These are phyloP conservation scores for Spheniscus mendiculus DNA, from an alignment of 2,113 vertebrate species.

Conservation along the genomic window DNA sequence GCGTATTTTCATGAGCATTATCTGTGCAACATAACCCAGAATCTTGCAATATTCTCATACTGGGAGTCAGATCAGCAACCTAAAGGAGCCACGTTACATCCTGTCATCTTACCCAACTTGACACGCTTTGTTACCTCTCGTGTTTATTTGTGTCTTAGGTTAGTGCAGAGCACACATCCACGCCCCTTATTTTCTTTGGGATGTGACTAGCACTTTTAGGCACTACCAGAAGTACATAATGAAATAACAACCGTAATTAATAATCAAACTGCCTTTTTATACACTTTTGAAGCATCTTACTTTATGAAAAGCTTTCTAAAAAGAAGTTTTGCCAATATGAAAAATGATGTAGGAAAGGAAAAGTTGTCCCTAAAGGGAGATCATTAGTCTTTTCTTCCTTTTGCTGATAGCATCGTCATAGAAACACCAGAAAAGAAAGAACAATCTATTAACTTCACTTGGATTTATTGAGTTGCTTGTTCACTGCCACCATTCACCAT, in stretches of 20 bases:
- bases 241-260: not conserved
- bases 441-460: not conserved
- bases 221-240: not conserved
- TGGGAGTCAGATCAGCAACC: not conserved
- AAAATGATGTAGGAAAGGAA: not conserved
- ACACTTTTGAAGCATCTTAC: not conserved
- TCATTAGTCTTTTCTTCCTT: not conserved
- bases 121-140: not conserved
- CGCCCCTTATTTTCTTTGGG: not conserved
- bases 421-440: not conserved
- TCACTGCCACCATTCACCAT: not conserved
- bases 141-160: not conserved
- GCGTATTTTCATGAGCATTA: not conserved
- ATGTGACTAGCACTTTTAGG: not conserved
- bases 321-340: not conserved
- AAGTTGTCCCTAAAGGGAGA: not conserved
- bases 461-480: not conserved
- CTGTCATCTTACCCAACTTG: not conserved
- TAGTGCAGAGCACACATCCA: not conserved
- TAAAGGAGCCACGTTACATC: not conserved
- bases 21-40: not conserved
- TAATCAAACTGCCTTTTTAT: not conserved
- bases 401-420: not conserved
- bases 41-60: not conserved
- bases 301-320: not conserved